Base-by-base conservation (phyloP, 2,888 invertebrate genomes). In the Cyaniris semiargus region DNA sequence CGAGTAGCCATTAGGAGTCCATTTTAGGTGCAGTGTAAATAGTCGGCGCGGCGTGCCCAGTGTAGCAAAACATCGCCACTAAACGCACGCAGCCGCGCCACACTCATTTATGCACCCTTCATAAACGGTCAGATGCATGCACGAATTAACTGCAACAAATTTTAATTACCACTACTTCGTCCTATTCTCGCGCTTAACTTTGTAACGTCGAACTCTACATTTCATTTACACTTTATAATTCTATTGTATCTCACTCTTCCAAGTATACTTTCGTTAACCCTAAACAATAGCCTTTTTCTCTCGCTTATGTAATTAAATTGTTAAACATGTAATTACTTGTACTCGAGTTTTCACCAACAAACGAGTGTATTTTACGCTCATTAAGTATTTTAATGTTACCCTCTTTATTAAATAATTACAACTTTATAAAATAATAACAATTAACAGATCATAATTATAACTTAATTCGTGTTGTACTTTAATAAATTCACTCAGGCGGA, bases 51-150 rank as follows among this genome's bases (percentile, higher is more conserved):
- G 85, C 87, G 88, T 86, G 87, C 86, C 82, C 82, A 83, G 81
- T 84, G 86, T 85, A 85, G 88, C 90, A 89, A 88, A 89, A 90
- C 90, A 87, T 85, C 80, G 79, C 78, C 80, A 80, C 85, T 84
- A 84, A 85, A 84, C 86, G 85, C 85, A 85, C 85, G 79, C 79
- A 78, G 58, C 76, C 53, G 53, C 48, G 13, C 48, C 56, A 70
- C 83, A 86, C 88, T 91, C 89, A 92, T 90, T 92, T 91, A 93
- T 93, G 92, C 93, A 93, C 93, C 93, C 93, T 91, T 91, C 89
- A 86, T 88, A 88, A 88, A 87, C 89, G 89, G 86, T 88, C 89
- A 89, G 87, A 86, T 89, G 90, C 86, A 84, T 88, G 85, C 76
- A 79, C 78, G 72, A 77, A 77, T 58, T 77, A 27, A 72, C 58